These are phyloP conservation scores for Cyanoderma ruficeps DNA, from an alignment of 2,113 vertebrate species.

Conservation along the genomic window DNA sequence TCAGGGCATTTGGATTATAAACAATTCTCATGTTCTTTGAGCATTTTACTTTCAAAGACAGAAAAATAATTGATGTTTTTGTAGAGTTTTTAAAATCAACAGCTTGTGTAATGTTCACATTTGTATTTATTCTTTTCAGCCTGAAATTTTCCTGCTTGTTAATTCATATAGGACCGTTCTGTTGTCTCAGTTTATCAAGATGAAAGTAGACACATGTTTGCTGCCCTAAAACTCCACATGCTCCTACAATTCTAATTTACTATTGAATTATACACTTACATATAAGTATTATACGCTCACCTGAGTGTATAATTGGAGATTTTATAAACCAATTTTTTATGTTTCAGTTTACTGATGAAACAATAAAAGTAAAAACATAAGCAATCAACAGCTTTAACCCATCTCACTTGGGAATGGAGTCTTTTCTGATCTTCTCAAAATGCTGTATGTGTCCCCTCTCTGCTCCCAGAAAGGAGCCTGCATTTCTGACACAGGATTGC, in stretches of 20 bases:
- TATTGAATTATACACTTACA: too few relatives aligned
- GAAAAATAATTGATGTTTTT: not conserved
- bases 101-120: rapidly evolving
- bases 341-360: not conserved
- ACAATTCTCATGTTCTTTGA: not conserved
- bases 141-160: not conserved
- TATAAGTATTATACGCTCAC: not conserved
- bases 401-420: not conserved
- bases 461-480: not conserved
- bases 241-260: not conserved
- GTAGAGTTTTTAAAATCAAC: not conserved
- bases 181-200: not conserved
- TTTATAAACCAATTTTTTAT: not conserved
- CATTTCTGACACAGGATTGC: not conserved
- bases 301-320: not conserved
- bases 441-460: not conserved
- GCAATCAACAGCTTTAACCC: not conserved
- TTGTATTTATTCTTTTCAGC: not conserved
- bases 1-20: not conserved
- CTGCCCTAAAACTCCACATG: not conserved
- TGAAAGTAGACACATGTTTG: not conserved
- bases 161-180: not conserved
- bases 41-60: not conserved
- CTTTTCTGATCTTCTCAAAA: not conserved
- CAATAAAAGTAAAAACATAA: not conserved